Conservation (phyloP, 2,888 invertebrate genomes). For the Lasioglossum oenotherae region DNA sequence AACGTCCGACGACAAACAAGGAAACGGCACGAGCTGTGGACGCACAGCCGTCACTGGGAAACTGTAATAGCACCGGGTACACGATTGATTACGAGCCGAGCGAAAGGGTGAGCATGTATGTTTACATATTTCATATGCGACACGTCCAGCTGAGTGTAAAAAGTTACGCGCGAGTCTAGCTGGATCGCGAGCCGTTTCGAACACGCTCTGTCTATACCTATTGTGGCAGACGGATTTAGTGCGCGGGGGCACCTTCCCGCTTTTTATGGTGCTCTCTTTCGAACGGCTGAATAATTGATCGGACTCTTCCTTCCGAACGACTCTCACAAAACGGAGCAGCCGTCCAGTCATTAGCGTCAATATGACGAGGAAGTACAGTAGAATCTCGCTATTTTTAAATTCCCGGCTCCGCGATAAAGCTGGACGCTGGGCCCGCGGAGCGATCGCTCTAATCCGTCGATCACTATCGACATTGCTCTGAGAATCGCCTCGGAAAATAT, state of each 20-base stretch:
- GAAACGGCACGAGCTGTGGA: conserved; percentile 8
- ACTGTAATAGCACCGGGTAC: conserved; percentile 55
- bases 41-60: conserved; percentile 24
- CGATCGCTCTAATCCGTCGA: background rate
- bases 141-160: conserved; percentile 73
- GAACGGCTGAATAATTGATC: background rate
- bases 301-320: background rate
- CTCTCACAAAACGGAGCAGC: background rate
- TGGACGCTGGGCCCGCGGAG: background rate
- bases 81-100: conserved; percentile 63
- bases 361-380: background rate
- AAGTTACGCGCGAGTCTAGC: conserved; percentile 27
- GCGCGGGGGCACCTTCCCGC: background rate
- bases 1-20: conserved; percentile 29
- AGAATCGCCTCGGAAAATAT: background rate
- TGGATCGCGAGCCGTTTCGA: conserved; percentile 22
- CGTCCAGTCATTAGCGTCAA: background rate
- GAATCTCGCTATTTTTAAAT: background rate
- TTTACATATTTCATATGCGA: conserved; percentile 77
- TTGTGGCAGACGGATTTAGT: conserved; percentile 21
- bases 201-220: conserved; percentile 21
- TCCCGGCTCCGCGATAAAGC: background rate
- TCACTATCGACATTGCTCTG: background rate
- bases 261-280: background rate
- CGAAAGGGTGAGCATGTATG: conserved; percentile 71